Percentiles rank a stretch among this genome's conserved stretches.
These are phyloP conservation scores for Andrena trimmerana DNA, from an alignment of 2,888 invertebrate genomes.

Conservation along the genomic window DNA sequence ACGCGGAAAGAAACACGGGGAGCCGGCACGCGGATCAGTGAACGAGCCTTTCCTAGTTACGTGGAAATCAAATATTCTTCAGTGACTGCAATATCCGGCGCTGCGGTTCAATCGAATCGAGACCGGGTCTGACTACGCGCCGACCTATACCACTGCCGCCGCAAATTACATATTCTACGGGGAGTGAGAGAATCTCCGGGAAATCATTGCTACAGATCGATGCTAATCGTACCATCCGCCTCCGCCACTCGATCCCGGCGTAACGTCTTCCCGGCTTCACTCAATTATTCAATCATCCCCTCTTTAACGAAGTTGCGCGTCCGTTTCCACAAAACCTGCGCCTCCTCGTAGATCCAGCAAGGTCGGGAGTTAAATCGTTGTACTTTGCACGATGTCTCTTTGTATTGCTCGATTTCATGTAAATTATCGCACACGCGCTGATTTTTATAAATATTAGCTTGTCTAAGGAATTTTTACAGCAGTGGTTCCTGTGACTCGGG, in stretches of 20 bases:
- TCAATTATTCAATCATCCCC: constrained; percentile 47
- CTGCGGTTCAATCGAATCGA: constrained; percentile 55
- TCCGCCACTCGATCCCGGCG: constrained; percentile 10
- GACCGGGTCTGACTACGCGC: constrained; percentile 61
- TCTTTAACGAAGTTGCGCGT: constrained; percentile 36
- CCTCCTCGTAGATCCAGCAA: background rate
- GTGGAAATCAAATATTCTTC: constrained; percentile 82
- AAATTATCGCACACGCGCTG: too few species aligned
- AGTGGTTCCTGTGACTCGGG: too few species aligned
- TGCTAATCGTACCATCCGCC: constrained; percentile 47
- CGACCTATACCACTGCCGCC: constrained; percentile 60
- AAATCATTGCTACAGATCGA: constrained; percentile 62
- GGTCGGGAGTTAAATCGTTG: background rate
- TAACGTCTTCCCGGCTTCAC: constrained; percentile 47
- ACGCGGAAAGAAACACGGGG: constrained; percentile 34
- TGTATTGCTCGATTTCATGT: background rate
- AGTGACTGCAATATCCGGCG: constrained; percentile 81
- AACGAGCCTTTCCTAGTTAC: constrained; percentile 65
- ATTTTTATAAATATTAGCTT: too few species aligned
- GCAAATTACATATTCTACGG: constrained; percentile 60
- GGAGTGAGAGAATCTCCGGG: constrained; percentile 46
- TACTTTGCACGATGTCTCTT: background rate
- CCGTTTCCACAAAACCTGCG: constrained; percentile 19
- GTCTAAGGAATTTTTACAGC: too few species aligned
- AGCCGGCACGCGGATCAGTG: constrained; percentile 55